phyloP scores from a whole-genome alignment of 2,888 invertebrate species.

The Caenorhabditis wallacei region DNA sequence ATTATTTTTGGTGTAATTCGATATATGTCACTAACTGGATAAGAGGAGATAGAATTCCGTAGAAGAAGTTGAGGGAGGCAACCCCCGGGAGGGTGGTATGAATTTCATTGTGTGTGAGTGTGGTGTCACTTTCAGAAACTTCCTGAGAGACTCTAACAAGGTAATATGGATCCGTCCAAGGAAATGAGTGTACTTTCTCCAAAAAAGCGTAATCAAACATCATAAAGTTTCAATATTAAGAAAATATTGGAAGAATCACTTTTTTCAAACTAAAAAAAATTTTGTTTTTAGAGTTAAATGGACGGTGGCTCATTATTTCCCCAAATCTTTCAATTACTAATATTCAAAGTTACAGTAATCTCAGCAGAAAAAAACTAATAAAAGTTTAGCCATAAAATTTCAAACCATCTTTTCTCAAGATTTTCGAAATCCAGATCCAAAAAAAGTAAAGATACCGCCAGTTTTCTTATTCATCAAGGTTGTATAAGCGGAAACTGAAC shows the following conservation, averaged over 20 bases:
- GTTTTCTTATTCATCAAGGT: conserved; percentile 16
- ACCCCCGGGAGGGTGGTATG: conserved; percentile 35
- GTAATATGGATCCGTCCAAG: background rate
- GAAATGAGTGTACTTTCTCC: background rate
- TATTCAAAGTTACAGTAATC: no score
- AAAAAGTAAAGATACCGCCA: background rate
- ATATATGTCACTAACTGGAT: conserved; percentile 59
- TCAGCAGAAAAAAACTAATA: no score
- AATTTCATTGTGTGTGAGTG: conserved; percentile 54
- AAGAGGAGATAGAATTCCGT: conserved; percentile 64
- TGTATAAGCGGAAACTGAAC: background rate
- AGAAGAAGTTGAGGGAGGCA: conserved; percentile 36
- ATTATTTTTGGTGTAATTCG: conserved; percentile 58
- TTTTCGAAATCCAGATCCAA: background rate
- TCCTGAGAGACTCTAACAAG: conserved; percentile 28
- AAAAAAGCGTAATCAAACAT: background rate
- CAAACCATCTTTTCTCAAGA: background rate
- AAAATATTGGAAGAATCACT: no score
- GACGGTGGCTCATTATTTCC: no score
- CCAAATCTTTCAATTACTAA: no score
- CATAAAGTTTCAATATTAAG: no score
- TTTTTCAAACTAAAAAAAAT: no score
- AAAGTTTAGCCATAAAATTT: no score
- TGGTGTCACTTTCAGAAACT: conserved; percentile 52
- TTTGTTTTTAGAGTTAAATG: no score